Evolutionary conservation across 1,140 invertebrate genomes (phyloP).

Genomic region (Akabosia matsudoensis): DNA sequence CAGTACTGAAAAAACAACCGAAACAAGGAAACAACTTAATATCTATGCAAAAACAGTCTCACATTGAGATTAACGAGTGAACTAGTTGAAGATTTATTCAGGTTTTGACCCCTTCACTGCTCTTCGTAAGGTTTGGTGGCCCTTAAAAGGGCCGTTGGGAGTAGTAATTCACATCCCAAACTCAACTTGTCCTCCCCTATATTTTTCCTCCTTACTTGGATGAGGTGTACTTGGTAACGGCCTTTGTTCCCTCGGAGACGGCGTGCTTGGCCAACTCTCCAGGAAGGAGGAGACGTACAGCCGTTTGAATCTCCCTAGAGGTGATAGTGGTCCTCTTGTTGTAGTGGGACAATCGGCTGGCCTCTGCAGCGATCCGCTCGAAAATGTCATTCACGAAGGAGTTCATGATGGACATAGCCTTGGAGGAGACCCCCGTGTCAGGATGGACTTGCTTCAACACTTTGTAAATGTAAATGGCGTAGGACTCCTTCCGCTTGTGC

Average conservation of each 20-base stretch:
- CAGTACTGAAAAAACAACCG: too few species aligned
- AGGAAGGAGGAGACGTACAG: neutral
- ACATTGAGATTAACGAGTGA: neutral
- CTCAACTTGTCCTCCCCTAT: too few species aligned
- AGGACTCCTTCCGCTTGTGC: conserved; percentile 62
- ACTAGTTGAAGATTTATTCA: neutral
- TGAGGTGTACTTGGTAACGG: conserved; percentile 1
- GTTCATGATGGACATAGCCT: conserved; percentile 66
- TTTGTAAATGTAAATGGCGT: conserved; percentile 69
- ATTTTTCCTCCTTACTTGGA: too few species aligned
- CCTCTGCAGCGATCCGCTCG: conserved; percentile 65
- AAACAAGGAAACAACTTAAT: neutral
- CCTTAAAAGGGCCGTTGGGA: neutral
- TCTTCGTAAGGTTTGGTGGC: neutral
- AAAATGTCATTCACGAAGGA: conserved; percentile 67
- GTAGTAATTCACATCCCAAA: too few species aligned
- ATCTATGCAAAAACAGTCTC: neutral
- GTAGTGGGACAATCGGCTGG: conserved; percentile 66
- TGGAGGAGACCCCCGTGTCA: conserved; percentile 63
- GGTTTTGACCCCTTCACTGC: neutral
- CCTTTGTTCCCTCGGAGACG: conserved; percentile 2
- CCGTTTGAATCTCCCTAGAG: neutral
- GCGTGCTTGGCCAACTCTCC: conserved; percentile 13
- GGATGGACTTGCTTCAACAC: conserved; percentile 67
- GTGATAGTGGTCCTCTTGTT: conserved; percentile 60